Evolutionary conservation across 2,797 vertebrate genomes (phyloP), one percentile per base, ranked within the genome.

Genomic region (Sebastes aleutianus): DNA sequence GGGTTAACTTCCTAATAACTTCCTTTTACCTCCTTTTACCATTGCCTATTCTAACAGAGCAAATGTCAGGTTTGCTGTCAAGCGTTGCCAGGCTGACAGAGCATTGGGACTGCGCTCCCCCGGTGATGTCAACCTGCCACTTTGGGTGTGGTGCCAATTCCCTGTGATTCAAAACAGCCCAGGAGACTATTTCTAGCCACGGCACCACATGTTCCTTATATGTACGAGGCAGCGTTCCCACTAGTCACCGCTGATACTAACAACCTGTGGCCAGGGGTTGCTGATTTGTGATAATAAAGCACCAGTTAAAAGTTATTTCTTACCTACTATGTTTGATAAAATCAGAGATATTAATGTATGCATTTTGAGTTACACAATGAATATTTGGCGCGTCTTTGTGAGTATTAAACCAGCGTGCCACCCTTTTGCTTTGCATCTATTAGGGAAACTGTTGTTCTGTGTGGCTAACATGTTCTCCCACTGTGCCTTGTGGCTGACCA

Each of bases 91-190:
- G 79, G 78, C 83, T 75, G 79, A 71, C 70, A 14, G 77, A 76
- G 83, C 86, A 27, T 34, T 36, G 54, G 63, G 80, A 66, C 36
- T 56, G 39, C 34, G 65, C 69, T 85, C 82, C 86, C 86, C 85
- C 27, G 73, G 73, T 82, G 87, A 85, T 85, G 83, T 82, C 90
- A 90, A 80, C 85, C 89, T 89, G 88, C 80, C 87, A 79, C 74
- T 43, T 32, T 83, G 88, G 90, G 91, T 87, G 85, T 88, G 85
- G 75, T 81, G 89, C 91, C 89, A 88, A 70, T 70, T 76, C 83
- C 80, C 80, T 70, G 34, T 34, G 83, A 83, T 83, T 88, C 85
- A 85, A 83, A 90, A 78, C 81, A 87, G 75, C 82, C 74, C 87
- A 29, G 50, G 74, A 81, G 82, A 80, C 87, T 88, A 88, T 92